phyloP scores from a whole-genome alignment of 1,140 invertebrate species.

The Sycophaga agraensis region DNA sequence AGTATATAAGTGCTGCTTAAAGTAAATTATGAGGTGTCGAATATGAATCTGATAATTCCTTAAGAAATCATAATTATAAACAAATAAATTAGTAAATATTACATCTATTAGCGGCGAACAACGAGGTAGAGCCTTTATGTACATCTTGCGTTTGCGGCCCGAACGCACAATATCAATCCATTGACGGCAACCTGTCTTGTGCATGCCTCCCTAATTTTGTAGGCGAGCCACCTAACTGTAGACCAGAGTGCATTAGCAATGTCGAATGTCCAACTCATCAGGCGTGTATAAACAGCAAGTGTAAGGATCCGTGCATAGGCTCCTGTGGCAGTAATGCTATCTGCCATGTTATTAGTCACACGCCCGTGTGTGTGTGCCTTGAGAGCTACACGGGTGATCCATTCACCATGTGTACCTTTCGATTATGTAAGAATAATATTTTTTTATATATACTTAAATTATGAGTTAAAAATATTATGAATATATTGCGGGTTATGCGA shows the following conservation, averaged over 20 bases:
- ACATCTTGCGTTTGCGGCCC: no score
- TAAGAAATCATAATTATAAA: background rate
- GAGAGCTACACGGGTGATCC: conserved; percentile 57
- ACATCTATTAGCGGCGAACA: conserved; percentile 44
- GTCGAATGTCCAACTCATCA: conserved; percentile 47
- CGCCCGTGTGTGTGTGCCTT: conserved; percentile 51
- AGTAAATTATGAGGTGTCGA: background rate
- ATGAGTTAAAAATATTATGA: background rate
- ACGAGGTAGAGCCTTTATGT: no score
- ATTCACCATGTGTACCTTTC: conserved; percentile 31
- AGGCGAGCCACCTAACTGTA: conserved; percentile 49
- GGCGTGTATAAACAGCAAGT: conserved; percentile 54
- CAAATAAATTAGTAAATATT: conserved; percentile 60
- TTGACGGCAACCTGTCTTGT: conserved; percentile 56
- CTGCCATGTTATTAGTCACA: conserved; percentile 40
- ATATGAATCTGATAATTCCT: background rate
- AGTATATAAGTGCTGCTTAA: no score
- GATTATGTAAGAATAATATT: background rate
- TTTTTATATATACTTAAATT: background rate
- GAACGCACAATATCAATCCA: conserved; percentile 65
- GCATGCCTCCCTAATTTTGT: conserved; percentile 47
- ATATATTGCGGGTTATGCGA: no score
- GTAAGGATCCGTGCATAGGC: conserved; percentile 47
- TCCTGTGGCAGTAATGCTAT: conserved; percentile 49
- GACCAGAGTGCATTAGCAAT: conserved; percentile 58